phyloP scores from a whole-genome alignment of 2,797 vertebrate genomes.

The Sebastes taczanowskii region DNA sequence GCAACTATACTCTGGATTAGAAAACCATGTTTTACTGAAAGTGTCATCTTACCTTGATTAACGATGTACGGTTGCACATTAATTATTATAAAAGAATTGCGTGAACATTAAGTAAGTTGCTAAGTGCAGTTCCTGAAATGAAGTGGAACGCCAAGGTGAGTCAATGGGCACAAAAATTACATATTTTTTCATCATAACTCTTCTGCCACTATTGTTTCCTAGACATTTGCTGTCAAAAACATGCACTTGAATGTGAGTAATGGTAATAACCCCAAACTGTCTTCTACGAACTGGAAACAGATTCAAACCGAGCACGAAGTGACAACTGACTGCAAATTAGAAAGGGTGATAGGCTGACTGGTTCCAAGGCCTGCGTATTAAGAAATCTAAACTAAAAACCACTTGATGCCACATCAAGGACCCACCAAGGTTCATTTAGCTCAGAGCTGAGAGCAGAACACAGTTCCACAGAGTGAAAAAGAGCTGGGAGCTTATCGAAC shows the following conservation, averaged over 20 bases:
- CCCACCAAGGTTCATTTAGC: constrained; percentile 46
- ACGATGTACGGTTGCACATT: background rate
- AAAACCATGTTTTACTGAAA: background rate
- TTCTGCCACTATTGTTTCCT: background rate
- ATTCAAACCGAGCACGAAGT: background rate
- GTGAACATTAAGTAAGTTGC: background rate
- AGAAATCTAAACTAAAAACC: constrained; percentile 34
- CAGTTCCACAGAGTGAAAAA: constrained; percentile 20
- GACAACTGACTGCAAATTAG: constrained; percentile 9
- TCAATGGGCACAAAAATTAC: background rate
- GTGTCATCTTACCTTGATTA: background rate
- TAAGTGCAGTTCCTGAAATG: background rate
- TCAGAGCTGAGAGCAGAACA: constrained; percentile 38
- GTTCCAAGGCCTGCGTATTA: constrained; percentile 14
- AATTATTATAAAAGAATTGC: background rate
- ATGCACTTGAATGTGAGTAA: constrained; percentile 7
- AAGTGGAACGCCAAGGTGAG: background rate
- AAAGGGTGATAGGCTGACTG: background rate
- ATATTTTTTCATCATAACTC: background rate
- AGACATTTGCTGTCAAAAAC: background rate
- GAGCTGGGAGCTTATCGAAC: constrained; percentile 47
- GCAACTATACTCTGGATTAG: background rate
- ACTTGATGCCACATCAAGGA: constrained; percentile 43
- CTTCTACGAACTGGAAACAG: background rate
- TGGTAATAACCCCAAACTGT: background rate